Conservation (phyloP, 64 coral and sea anemone species). For the Actinia equina region DNA sequence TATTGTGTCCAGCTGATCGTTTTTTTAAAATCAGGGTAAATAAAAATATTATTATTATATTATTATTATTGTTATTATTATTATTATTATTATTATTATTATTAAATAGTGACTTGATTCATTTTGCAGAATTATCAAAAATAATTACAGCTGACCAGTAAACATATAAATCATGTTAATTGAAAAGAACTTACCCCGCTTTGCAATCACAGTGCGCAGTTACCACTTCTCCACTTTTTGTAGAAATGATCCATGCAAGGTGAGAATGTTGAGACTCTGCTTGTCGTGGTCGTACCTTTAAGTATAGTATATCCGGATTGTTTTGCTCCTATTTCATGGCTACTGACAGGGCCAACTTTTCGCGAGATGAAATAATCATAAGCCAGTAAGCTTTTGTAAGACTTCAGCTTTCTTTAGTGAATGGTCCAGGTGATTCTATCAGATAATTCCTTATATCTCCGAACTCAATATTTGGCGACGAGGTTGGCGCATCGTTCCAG, state of each 20-base stretch:
- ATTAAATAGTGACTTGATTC: not conserved
- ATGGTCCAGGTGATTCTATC: conserved; percentile 58
- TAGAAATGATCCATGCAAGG: conserved; percentile 1
- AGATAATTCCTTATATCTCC: conserved; percentile 39
- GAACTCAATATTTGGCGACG: conserved; percentile 30
- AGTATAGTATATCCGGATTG: not conserved
- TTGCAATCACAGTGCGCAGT: not conserved
- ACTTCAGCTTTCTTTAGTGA: conserved; percentile 40
- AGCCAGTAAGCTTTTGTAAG: conserved; percentile 53
- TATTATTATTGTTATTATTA: no score
- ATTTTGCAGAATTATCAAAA: not conserved
- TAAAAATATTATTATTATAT: no score
- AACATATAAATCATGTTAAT: not conserved
- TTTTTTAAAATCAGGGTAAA: no score
- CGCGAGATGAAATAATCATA: conserved; percentile 28
- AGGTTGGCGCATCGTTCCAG: not conserved
- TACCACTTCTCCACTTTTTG: not conserved
- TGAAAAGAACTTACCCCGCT: no score
- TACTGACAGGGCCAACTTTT: conserved; percentile 41
- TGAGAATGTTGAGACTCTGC: conserved; percentile 27
- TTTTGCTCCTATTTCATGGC: conserved; percentile 5
- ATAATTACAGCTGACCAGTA: not conserved
- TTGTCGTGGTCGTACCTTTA: conserved; percentile 43
- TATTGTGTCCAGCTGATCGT: no score
- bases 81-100: no score